Conservation (phyloP, 2,888 invertebrate species). For the Silvanus unidentatus region DNA sequence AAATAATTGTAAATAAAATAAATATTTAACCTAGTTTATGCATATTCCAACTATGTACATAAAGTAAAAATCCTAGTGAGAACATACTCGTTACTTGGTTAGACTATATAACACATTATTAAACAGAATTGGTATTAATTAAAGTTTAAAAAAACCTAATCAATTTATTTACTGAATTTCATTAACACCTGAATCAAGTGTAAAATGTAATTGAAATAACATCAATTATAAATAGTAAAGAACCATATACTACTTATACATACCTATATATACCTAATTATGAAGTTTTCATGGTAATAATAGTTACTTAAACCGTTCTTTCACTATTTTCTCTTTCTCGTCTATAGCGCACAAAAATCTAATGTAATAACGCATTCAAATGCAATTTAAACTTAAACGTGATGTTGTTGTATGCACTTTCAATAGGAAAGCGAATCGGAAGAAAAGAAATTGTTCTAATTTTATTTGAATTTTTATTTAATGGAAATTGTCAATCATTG, state of each 20-base stretch:
- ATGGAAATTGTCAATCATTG: no score
- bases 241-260: background rate
- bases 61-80: no score
- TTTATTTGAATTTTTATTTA: constrained; percentile 3
- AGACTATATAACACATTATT: no score
- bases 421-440: constrained; percentile 22
- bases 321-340: constrained; percentile 21
- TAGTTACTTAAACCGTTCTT: constrained; percentile 8
- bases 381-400: constrained; percentile 16
- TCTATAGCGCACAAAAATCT: constrained; percentile 16
- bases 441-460: constrained; percentile 20
- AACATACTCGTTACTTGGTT: no score
- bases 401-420: constrained; percentile 19
- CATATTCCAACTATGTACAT: no score
- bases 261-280: constrained; percentile 1
- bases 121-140: no score
- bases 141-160: no score
- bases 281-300: background rate
- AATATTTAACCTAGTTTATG: background rate
- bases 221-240: background rate
- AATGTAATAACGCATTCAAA: constrained; percentile 11
- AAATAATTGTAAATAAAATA: background rate
- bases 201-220: background rate
- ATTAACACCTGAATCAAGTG: no score
- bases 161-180: no score